These are phyloP conservation scores for Notolepis coatsorum DNA, from an alignment of 2,797 vertebrate genomes.

Conservation along the genomic window DNA sequence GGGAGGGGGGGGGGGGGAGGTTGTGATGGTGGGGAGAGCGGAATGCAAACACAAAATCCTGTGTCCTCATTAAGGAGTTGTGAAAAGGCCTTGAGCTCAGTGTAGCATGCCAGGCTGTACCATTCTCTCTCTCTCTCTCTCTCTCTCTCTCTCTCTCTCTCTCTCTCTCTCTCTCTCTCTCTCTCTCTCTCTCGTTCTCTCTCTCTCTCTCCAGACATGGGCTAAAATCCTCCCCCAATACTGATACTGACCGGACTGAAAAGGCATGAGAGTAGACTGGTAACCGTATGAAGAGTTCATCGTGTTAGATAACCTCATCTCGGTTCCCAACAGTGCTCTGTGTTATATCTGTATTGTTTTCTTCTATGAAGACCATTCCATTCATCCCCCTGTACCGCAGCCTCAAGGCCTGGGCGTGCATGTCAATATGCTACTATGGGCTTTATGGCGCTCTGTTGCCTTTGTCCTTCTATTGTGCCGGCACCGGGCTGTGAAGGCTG, in stretches of 20 bases:
- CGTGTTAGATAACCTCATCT: constrained; percentile 2
- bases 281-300: constrained; percentile 23
- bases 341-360: not conserved
- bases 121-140: no score
- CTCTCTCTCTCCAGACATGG: constrained; percentile 16
- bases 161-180: no score
- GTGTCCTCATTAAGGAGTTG: constrained; percentile 76
- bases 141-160: no score
- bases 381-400: not conserved
- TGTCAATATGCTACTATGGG: not conserved
- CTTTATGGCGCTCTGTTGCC: not conserved
- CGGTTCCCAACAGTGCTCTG: not conserved
- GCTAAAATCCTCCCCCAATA: constrained; percentile 27
- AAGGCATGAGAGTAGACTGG: constrained; percentile 1
- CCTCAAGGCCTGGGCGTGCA: not conserved
- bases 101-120: constrained; percentile 62
- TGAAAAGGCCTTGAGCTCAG: constrained; percentile 68
- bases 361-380: not conserved
- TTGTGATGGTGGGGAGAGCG: not conserved
- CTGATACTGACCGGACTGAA: constrained; percentile 1
- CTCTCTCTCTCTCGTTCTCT: no score
- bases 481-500: not conserved
- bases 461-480: not conserved
- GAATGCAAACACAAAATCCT: constrained; percentile 73
- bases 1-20: constrained; percentile 4